Base-by-base conservation (phyloP, 2,113 vertebrate species). In the Cebus imitator region DNA sequence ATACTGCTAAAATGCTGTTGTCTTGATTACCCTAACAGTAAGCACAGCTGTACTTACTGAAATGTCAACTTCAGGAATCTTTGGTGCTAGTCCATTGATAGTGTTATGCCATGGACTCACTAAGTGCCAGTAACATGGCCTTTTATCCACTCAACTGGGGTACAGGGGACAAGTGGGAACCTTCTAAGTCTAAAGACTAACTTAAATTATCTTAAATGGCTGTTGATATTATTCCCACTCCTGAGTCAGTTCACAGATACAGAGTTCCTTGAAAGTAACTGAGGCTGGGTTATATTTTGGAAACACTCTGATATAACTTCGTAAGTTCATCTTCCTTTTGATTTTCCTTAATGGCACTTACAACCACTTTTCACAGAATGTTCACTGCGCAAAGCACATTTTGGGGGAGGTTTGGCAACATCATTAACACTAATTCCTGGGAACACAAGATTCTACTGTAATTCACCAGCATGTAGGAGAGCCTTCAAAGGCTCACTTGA, bases 141-240 rank as follows among this genome's bases (percentile, higher is more conserved):
- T 88, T 83, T 80, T 27, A 80, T 90, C 78, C 52, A 25, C 9
- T 64, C 64, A 80, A 37, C 23, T 73, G 13, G 8, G 35, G 13
- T 58, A 12, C 23, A 17, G 30, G 37, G 12, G 12, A 10, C 1
- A 43, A 3, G 1, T 20, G 5, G 2, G 6, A 37, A 6, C 5
- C 13, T 64, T 91, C 35, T 78, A 87, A 61, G 17, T 72, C 45
- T 89, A 16, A 35, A 92, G 21, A 84, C 14, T 55, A 55, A 55
- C 43, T 73, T 92, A 61, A 45, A 55, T 64, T 18, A 68, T 7
- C 10, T 85, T 80, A 73, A 72, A 58, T 37, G 4, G 17, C 8
- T 10, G 6, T 87, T 43, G 20, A 14, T 84, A 5, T 18, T 82
- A 48, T 86, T 75, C 3, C 25, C 10, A 66, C 8, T 23, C 14